Base-by-base conservation (phyloP, 2,113 vertebrate species). In the Ceratotherium simum region DNA sequence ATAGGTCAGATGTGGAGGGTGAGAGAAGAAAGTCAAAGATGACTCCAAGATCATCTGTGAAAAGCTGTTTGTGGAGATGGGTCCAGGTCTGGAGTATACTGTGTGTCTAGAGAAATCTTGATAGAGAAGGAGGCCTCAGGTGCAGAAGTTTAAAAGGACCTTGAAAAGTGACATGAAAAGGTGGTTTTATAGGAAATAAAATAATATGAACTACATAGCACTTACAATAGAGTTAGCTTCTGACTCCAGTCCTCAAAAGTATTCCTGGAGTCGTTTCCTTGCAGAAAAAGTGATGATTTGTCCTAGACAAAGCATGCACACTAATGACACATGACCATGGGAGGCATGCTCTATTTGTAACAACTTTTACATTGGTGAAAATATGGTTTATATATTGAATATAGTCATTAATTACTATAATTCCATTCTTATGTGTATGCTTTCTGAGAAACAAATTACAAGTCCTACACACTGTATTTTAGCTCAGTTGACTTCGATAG, bases 291-390 rank as follows among this genome's bases (percentile, higher is more conserved):
- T 60, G 23, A n/a, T 60, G 23, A 70, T 82, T 69, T 51, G 17
- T 72, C 46, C 17, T 73, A 73, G 65, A 84, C 46, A 51, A 65
- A 84, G 70, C 70, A 64, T 67, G 21, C 3, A 5, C 29, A 9
- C 83, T 73, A 70, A 70, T 94, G 48, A 36, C 8, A 21, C 8
- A 11, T 70, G 69, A 62, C 31, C 39, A 29, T 86, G 72, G n/a
- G 62, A 12, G 23, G 16, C 29, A 33, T 69, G 62, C 54, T 82
- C 1, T 3, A 10, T 93, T 81, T 62, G 10, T 60, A 42, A 72
- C 64, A 76, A 60, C 8, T 76, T 95, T 95, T 91, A 75, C 58
- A 31, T 91, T 88, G 76, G 39, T 36, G 46, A 73, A 96, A 58
- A 84, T 92, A 31, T 33, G 46, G 76, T 31, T 94, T 83, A 29